Percentiles rank a stretch among this genome's conserved stretches.
These are phyloP conservation scores for Crossocerus cetratus DNA, from an alignment of 2,888 invertebrate genomes.

Conservation along the genomic window DNA sequence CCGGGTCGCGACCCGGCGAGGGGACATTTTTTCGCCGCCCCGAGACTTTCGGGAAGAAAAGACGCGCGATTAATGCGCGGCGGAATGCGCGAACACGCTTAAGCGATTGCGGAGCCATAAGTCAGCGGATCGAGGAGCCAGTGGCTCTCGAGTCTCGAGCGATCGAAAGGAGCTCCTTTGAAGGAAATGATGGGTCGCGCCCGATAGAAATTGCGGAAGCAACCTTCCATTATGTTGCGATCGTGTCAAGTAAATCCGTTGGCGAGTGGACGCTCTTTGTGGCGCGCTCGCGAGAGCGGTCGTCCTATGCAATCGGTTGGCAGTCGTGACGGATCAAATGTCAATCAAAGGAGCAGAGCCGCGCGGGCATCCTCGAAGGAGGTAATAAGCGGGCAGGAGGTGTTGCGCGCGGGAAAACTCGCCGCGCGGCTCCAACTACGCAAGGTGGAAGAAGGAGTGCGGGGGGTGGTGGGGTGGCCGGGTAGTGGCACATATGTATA, in stretches of 20 bases:
- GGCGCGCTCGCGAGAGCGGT: too few relatives aligned
- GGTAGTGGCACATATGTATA: conserved; percentile 22
- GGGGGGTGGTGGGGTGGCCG: conserved; percentile 47
- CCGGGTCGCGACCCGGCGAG: background rate
- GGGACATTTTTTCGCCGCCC: background rate
- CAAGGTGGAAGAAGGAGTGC: background rate
- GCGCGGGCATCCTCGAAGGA: conserved; percentile 23
- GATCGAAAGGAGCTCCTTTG: background rate
- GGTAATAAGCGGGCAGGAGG: conserved; percentile 44
- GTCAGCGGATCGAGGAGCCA: too few relatives aligned
- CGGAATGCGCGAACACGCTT: background rate
- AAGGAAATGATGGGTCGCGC: background rate
- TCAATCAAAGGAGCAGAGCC: conserved; percentile 40
- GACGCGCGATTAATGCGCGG: background rate
- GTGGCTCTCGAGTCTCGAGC: background rate
- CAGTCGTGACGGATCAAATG: conserved; percentile 26
- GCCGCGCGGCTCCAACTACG: background rate
- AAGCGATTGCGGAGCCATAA: too few relatives aligned
- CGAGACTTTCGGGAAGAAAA: background rate
- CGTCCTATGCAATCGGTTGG: too few relatives aligned
- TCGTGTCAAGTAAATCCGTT: background rate
- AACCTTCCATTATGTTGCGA: background rate
- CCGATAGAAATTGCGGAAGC: background rate
- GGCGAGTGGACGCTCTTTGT: background rate
- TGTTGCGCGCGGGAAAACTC: conserved; percentile 31